These are phyloP conservation scores for Sporophila hypoxantha DNA, from an alignment of 2,113 vertebrate genomes.

Conservation along the genomic window DNA sequence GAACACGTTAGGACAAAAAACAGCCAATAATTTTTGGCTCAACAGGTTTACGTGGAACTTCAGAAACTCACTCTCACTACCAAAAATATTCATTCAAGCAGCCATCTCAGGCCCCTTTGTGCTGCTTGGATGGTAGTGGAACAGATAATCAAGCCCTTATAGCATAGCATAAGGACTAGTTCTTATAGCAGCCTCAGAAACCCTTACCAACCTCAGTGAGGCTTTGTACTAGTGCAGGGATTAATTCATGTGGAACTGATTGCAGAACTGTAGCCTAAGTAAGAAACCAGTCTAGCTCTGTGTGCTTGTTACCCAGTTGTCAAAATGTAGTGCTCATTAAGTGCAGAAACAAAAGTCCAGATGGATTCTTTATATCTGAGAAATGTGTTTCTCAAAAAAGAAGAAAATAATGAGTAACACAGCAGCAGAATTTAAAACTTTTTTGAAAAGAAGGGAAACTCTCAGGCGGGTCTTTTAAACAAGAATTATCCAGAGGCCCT, in stretches of 20 bases:
- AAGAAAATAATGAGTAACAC: neutral
- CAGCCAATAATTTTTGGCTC: neutral
- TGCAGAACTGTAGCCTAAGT: constrained; percentile 13
- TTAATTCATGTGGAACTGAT: constrained; percentile 38
- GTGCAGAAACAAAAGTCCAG: constrained; percentile 26
- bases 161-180: neutral
- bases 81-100: neutral
- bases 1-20: neutral
- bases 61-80: neutral
- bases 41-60: neutral
- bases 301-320: constrained; percentile 39
- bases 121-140: neutral
- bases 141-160: neutral
- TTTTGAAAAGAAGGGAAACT: neutral
- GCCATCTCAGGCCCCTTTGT: neutral
- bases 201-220: neutral
- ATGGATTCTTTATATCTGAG: constrained; percentile 49
- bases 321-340: constrained; percentile 48
- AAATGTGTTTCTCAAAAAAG: constrained; percentile 11
- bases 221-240: constrained; percentile 20
- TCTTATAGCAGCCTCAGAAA: constrained; percentile 24
- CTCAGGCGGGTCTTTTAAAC: neutral
- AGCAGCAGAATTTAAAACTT: neutral
- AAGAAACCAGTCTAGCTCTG: neutral
- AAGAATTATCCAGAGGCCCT: neutral